Conservation (phyloP, 30 jellyfish, hydroid and myxozoan genomes). For the Pelagia noctiluca region DNA sequence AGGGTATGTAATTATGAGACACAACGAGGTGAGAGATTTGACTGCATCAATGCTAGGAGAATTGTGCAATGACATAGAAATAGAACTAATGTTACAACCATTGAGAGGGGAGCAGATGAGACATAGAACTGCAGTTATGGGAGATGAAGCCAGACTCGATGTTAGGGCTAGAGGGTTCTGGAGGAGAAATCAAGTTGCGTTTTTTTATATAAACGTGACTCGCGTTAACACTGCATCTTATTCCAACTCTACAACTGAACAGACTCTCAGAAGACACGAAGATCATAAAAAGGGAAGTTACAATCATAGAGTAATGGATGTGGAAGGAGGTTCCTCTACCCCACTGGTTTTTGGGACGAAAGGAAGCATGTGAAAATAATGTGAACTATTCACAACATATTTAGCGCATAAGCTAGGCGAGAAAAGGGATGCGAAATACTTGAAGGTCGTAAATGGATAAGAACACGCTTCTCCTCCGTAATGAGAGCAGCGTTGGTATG, state of each 20-base stretch:
- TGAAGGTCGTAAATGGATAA: slow-evolving; percentile 31
- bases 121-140: no score
- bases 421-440: slow-evolving; percentile 46
- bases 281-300: slow-evolving; percentile 16
- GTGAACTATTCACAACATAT: slow-evolving; percentile 44
- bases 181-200: no score
- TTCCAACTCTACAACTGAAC: slow-evolving; percentile 47
- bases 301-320: slow-evolving; percentile 44
- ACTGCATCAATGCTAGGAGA: no score
- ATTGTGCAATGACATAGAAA: no score
- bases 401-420: slow-evolving; percentile 25
- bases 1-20: no score
- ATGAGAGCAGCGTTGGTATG: slow-evolving; percentile 22
- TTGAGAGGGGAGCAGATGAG: no score
- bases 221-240: slow-evolving; percentile 44
- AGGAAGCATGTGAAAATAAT: slow-evolving; percentile 45
- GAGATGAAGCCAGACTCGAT: no score
- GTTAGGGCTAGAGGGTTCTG: no score
- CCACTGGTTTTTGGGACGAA: slow-evolving; percentile 38
- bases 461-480: slow-evolving; percentile 13
- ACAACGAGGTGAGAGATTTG: no score
- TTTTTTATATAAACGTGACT: slow-evolving; percentile 29
- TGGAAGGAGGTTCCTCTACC: slow-evolving; percentile 41
- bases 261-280: slow-evolving; percentile 34
- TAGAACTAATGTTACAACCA: no score